Conservation (phyloP, 2,113 vertebrate species). For the Athene noctua region DNA sequence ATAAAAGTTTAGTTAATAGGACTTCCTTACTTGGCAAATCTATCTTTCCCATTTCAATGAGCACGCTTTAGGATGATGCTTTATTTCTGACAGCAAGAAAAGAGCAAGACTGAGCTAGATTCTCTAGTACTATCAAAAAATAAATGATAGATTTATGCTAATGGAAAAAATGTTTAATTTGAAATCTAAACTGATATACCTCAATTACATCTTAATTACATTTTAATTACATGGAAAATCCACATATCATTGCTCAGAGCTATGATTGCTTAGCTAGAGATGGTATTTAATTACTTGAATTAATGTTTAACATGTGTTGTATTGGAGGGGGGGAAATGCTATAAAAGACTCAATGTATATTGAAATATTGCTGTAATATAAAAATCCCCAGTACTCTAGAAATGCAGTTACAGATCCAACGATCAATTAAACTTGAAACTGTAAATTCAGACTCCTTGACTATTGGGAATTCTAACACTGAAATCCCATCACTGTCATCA, state of each 20-base stretch:
- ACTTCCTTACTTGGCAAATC: background rate
- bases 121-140: background rate
- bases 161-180: background rate
- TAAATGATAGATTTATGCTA: background rate
- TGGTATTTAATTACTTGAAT: slow-evolving; percentile 13
- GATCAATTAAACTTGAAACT: background rate
- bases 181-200: background rate
- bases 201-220: slow-evolving; percentile 3
- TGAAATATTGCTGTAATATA: slow-evolving; percentile 23
- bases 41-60: background rate
- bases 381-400: background rate
- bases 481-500: background rate
- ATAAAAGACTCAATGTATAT: background rate
- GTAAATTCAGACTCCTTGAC: background rate
- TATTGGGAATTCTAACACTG: background rate
- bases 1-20: background rate
- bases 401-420: background rate
- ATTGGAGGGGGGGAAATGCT: background rate
- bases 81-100: background rate
- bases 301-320: slow-evolving; percentile 27
- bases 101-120: background rate
- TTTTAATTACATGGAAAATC: slow-evolving; percentile 22
- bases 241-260: background rate
- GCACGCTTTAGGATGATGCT: background rate
- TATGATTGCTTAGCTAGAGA: background rate